phyloP scores from a whole-genome alignment of 2,888 invertebrate genomes.

The Coecobrya sp. region DNA sequence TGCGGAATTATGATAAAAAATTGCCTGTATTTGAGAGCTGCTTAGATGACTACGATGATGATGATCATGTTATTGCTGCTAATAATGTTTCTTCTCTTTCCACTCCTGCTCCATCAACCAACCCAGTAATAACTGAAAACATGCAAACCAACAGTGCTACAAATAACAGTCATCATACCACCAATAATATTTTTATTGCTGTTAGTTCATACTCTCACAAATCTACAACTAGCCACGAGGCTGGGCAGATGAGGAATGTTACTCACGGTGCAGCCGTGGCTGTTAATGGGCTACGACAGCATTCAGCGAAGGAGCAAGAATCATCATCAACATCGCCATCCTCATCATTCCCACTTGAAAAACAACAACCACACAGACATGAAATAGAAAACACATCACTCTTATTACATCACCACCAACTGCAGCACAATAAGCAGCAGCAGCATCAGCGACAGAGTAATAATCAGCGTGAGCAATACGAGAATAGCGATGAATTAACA shows the following conservation, averaged over 20 bases:
- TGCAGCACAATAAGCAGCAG: constrained; percentile 56
- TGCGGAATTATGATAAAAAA: constrained; percentile 71
- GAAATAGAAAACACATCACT: constrained; percentile 79
- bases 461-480: constrained; percentile 72
- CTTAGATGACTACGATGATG: constrained; percentile 78
- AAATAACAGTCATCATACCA: constrained; percentile 48
- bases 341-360: constrained; percentile 68
- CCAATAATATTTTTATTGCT: constrained; percentile 69
- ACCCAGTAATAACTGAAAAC: constrained; percentile 68
- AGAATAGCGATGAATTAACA: constrained; percentile 82
- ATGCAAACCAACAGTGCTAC: constrained; percentile 62
- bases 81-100: constrained; percentile 16
- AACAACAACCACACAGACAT: constrained; percentile 63
- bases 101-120: constrained; percentile 51
- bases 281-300: constrained; percentile 52
- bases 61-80: constrained; percentile 48
- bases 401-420: constrained; percentile 78
- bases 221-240: constrained; percentile 68
- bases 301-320: constrained; percentile 50
- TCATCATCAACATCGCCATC: constrained; percentile 36
- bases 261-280: constrained; percentile 26
- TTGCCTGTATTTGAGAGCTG: constrained; percentile 81
- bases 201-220: constrained; percentile 62
- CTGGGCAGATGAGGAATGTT: constrained; percentile 60
- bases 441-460: constrained; percentile 20